A percentile compares a stretch with the other conserved stretches of the same genome.
These are phyloP conservation scores for Thecophora atra DNA, from an alignment of 2,888 invertebrate species.

Conservation along the genomic window DNA sequence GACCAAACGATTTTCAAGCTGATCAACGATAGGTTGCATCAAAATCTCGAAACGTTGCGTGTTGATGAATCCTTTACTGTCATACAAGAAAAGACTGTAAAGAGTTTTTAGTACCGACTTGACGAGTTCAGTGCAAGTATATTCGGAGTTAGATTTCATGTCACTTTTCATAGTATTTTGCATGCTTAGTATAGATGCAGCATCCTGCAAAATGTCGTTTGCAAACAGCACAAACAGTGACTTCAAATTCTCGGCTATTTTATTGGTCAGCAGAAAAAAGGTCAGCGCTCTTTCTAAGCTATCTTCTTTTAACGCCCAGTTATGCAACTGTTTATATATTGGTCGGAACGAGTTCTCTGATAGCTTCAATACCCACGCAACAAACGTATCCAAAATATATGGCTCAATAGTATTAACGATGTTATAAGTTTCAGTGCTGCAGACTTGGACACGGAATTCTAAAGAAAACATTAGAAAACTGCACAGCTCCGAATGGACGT, in stretches of 20 bases:
- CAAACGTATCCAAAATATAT: conserved; percentile 79
- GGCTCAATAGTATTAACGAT: conserved; percentile 73
- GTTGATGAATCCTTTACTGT: conserved; percentile 84
- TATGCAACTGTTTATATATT: conserved; percentile 84
- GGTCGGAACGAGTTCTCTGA: conserved; percentile 91
- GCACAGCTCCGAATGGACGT: conserved; percentile 75
- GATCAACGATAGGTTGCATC: conserved; percentile 89
- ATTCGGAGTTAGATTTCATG: conserved; percentile 68
- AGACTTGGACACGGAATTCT: conserved; percentile 73
- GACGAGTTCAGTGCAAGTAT: conserved; percentile 63
- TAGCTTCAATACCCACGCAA: conserved; percentile 83
- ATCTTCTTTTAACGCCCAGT: conserved; percentile 76
- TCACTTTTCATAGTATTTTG: conserved; percentile 72
- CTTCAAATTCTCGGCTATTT: conserved; percentile 83
- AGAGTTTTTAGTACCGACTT: conserved; percentile 80
- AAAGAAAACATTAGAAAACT: conserved; percentile 79
- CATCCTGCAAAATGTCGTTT: conserved; percentile 83
- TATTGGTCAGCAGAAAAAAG: conserved; percentile 78
- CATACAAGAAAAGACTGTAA: conserved; percentile 80
- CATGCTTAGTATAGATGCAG: conserved; percentile 75
- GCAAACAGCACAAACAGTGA: conserved; percentile 92
- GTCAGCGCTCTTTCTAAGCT: conserved; percentile 69
- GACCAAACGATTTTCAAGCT: conserved; percentile 78
- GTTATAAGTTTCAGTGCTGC: conserved; percentile 52
- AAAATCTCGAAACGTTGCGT: conserved; percentile 85